Base-by-base conservation (phyloP, 1,140 invertebrate species). In the Octopus bimaculoides region DNA sequence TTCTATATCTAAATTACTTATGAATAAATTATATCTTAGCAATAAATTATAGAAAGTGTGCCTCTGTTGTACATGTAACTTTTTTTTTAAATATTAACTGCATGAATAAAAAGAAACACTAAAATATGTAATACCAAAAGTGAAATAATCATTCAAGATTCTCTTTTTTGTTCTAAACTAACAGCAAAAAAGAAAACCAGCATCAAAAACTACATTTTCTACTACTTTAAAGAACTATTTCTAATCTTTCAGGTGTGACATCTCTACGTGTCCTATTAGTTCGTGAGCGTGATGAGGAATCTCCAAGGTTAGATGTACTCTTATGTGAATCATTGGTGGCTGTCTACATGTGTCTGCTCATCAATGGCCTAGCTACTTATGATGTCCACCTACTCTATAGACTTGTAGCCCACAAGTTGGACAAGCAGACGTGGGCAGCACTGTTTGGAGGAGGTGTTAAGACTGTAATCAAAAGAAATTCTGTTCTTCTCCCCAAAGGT, bases 381-480 rank as follows among this genome's bases (percentile, higher is more conserved):
- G 98, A 99, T 90, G 94, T 96, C 81, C 95, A 97, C 78, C 94
- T 98, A 80, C 91, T 99, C 26, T 99, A 96, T 88, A 88, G 93
- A 52, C 92, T 99, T 0, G 93, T 95, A 1, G 96, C 95, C 0
- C 95, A 97, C 87, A 92, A 93, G 61, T 95, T 98, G 80, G 93
- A 94, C 80, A 92, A 93, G 54, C 92, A 93, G 55, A 94, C 95
- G 0, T 99, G 97, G 94, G 93, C 95, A 0, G 92, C 92, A 10
- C 91, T 99, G 69, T 99, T 97, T 89, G 98, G 98, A 54, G 98
- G 98, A 26, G 97, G 97, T 53, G 95, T 96, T 6, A 96, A 98
- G 85, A 95, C 89, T 6, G 83, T 96, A 84, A 89, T 98, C n/a
- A 87, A 86, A 20, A 71, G 66, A 17, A 71, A 71, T 20, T 71